A percentile compares a stretch with the other conserved stretches of the same genome.
Conservation (phyloP, 2,113 vertebrate genomes). For the Sinocyclocheilus anophthalmus region DNA sequence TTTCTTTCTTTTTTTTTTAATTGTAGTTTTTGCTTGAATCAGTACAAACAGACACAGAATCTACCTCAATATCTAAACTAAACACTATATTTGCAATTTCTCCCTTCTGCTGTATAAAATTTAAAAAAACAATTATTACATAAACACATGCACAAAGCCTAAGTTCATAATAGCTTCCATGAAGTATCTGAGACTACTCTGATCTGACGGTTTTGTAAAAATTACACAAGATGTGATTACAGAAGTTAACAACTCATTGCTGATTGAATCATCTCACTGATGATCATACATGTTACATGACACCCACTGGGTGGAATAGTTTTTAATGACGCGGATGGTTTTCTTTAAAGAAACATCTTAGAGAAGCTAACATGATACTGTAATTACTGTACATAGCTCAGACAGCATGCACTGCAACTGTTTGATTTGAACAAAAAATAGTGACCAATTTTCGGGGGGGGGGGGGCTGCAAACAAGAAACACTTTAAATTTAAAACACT, state of each 20-base stretch:
- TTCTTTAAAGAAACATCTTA: constrained; percentile 3
- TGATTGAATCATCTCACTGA: not conserved
- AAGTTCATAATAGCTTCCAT: not conserved
- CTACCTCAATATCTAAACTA: not conserved
- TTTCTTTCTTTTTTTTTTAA: not conserved
- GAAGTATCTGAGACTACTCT: not conserved
- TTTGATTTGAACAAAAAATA: not conserved
- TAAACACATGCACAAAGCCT: not conserved
- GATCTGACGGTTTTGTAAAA: not conserved
- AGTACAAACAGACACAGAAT: not conserved
- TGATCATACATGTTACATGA: not conserved
- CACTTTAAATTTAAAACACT: not conserved
- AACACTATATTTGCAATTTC: not conserved
- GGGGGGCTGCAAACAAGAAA: not conserved
- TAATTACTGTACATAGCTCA: not conserved
- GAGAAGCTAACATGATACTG: not conserved
- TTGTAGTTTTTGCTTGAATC: not conserved
- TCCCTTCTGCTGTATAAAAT: not conserved
- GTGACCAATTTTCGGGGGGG: too few relatives aligned
- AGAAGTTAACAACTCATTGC: not conserved
- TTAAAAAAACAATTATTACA: not conserved
- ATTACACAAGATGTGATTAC: not conserved
- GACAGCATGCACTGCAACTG: not conserved
- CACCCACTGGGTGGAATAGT: not conserved
- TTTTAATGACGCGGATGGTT: not conserved